phyloP scores from a whole-genome alignment of 2,888 invertebrate genomes.

The Epirrita christyi region DNA sequence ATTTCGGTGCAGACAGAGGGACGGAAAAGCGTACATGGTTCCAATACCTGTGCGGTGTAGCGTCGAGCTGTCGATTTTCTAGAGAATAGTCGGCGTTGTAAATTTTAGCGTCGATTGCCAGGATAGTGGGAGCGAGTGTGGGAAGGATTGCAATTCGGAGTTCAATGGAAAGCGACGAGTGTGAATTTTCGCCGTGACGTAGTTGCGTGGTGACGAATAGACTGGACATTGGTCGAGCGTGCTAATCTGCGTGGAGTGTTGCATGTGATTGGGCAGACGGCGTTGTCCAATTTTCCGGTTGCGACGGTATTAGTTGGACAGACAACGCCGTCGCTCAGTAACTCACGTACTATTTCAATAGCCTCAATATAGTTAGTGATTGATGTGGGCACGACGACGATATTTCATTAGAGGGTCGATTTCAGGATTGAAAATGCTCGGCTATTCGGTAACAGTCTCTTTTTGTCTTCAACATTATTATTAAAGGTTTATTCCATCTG shows the following conservation, averaged over 20 bases:
- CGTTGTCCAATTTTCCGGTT: constrained; percentile 82
- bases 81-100: constrained; percentile 44
- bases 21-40: constrained; percentile 66
- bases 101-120: constrained; percentile 63
- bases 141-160: constrained; percentile 50
- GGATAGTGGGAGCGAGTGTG: constrained; percentile 50
- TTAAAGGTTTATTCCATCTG: too few relatives aligned
- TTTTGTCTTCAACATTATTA: too few relatives aligned
- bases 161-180: constrained; percentile 69
- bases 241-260: constrained; percentile 83
- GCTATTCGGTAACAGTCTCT: constrained; percentile 13
- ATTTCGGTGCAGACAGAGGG: constrained; percentile 66
- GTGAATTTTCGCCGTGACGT: constrained; percentile 62
- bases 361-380: constrained; percentile 36
- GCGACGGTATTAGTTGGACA: constrained; percentile 71
- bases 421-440: constrained; percentile 12
- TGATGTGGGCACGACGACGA: constrained; percentile 29
- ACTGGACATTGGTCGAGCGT: constrained; percentile 71
- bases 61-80: constrained; percentile 50
- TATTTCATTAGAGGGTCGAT: constrained; percentile 28
- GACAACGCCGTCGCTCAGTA: constrained; percentile 69
- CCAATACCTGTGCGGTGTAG: constrained; percentile 59
- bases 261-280: constrained; percentile 81
- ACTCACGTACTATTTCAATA: constrained; percentile 57
- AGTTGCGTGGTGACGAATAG: constrained; percentile 53